Conservation (phyloP, 2,113 vertebrate genomes). For the Fulmarus glacialis region DNA sequence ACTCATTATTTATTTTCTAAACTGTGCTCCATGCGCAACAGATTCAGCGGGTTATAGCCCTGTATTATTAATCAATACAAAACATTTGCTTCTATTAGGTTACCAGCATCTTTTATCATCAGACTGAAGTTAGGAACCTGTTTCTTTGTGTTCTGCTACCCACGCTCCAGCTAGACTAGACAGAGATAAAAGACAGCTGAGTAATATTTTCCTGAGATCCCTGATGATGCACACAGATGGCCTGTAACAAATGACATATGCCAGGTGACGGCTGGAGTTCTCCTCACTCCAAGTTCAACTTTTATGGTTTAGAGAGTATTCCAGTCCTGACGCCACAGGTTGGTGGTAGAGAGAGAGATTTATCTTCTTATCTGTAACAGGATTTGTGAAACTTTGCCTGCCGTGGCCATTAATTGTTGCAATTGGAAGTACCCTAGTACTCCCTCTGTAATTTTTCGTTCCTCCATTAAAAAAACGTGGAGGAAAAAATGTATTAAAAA, state of each 20-base stretch:
- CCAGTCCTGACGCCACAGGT: neutral
- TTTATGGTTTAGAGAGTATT: neutral
- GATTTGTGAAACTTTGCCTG: constrained; percentile 9
- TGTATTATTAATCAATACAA: constrained; percentile 52
- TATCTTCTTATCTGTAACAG: neutral
- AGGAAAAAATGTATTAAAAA: neutral
- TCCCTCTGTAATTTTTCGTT: neutral
- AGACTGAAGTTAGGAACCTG: constrained; percentile 34
- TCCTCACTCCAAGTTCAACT: constrained; percentile 45
- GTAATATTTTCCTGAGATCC: constrained; percentile 64
- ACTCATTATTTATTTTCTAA: constrained; percentile 45
- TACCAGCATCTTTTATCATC: constrained; percentile 43
- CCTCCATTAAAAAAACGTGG: neutral
- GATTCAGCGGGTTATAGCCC: neutral
- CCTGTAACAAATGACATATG: constrained; percentile 63
- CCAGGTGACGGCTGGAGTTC: constrained; percentile 47
- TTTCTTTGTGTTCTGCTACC: constrained; percentile 52
- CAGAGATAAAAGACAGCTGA: constrained; percentile 67
- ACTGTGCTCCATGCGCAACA: neutral
- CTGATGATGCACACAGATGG: constrained; percentile 64
- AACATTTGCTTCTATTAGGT: constrained; percentile 31
- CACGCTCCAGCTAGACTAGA: constrained; percentile 48
- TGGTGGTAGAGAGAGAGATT: neutral
- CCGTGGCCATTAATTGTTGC: neutral
- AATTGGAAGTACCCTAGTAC: neutral